These are phyloP conservation scores for Notothenia rossii DNA, from an alignment of 2,113 vertebrate species.

Conservation along the genomic window DNA sequence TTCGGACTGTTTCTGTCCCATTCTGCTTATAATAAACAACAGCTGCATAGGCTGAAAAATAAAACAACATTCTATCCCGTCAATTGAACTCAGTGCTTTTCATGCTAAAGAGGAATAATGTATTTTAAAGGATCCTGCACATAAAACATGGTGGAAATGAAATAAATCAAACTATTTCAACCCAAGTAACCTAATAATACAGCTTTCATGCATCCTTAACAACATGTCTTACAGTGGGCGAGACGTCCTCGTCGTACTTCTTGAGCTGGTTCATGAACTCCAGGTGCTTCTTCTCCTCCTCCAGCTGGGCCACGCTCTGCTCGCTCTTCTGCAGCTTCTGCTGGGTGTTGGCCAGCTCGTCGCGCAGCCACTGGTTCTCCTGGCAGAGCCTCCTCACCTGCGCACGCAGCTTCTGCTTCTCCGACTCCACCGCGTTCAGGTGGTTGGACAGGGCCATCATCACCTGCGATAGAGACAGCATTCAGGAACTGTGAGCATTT, in stretches of 20 bases:
- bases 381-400: conserved; percentile 97
- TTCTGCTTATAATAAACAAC: neutral
- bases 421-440: conserved; percentile 96
- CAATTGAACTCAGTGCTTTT: neutral
- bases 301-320: conserved; percentile 95
- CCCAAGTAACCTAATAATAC: no score
- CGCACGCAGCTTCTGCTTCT: conserved; percentile 98
- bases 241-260: conserved; percentile 96
- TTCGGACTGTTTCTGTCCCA: neutral
- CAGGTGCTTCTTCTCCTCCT: conserved; percentile 98
- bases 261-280: conserved; percentile 99
- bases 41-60: conserved; percentile 1
- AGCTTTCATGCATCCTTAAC: neutral
- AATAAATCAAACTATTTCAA: neutral
- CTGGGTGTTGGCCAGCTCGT: conserved; percentile 97
- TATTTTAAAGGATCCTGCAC: neutral
- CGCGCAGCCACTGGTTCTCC: conserved; percentile 98
- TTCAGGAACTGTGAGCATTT: neutral
- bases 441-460: conserved; percentile 99
- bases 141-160: neutral
- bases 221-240: conserved; percentile 78
- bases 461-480: conserved; percentile 83
- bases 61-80: neutral
- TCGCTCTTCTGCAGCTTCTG: conserved; percentile 98
- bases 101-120: neutral